Evolutionary conservation across 2,888 invertebrate genomes (phyloP).

Genomic region (Apotomis turbidana): DNA sequence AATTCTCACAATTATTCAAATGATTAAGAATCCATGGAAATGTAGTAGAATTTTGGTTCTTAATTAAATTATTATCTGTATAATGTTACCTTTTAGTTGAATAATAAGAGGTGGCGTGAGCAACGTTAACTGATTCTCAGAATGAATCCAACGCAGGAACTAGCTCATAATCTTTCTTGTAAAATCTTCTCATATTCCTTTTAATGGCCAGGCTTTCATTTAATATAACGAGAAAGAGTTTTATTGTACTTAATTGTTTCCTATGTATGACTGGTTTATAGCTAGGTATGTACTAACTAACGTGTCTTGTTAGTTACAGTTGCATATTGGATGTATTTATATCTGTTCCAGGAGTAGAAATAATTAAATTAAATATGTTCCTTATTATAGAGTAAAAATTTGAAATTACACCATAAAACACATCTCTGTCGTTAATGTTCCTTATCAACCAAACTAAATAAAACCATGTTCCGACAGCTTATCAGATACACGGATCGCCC

Average conservation of each 20-base stretch:
- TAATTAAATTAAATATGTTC: background rate
- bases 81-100: conserved; percentile 23
- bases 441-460: conserved; percentile 21
- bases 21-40: conserved; percentile 20
- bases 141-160: conserved; percentile 47
- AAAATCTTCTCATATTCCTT: conserved; percentile 37
- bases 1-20: conserved; percentile 2
- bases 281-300: background rate
- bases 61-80: conserved; percentile 24
- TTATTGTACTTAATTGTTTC: conserved; percentile 26
- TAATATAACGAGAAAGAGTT: conserved; percentile 7
- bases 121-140: conserved; percentile 50
- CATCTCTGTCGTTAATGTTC: conserved; percentile 9
- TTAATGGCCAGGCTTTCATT: conserved; percentile 28
- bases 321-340: background rate
- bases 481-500: conserved; percentile 36
- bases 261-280: conserved; percentile 5
- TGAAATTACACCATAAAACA: background rate
- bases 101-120: conserved; percentile 39
- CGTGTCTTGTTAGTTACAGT: too few species aligned
- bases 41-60: background rate
- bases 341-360: background rate
- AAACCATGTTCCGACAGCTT: conserved; percentile 19
- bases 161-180: conserved; percentile 37
- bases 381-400: background rate